These are phyloP conservation scores for Muscina levida DNA, from an alignment of 2,888 invertebrate genomes.

Conservation along the genomic window DNA sequence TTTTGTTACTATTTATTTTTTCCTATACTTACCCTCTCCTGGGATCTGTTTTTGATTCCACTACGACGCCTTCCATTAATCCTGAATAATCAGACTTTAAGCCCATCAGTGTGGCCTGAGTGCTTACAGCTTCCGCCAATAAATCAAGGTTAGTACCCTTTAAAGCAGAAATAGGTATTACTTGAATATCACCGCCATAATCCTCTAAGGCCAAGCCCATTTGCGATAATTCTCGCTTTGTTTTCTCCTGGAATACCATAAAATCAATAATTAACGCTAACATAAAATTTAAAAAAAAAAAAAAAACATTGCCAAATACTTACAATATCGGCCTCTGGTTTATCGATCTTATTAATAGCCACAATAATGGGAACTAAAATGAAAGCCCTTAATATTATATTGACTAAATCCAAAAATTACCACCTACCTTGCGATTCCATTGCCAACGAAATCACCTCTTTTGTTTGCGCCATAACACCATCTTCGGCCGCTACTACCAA, in stretches of 20 bases:
- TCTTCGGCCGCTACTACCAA: constrained; percentile 99
- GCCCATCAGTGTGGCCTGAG: constrained; percentile 93
- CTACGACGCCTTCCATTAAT: constrained; percentile 91
- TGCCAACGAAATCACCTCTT: constrained; percentile 94
- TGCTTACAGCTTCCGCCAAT: constrained; percentile 90
- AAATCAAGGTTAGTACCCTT: constrained; percentile 88
- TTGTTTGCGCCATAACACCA: constrained; percentile 98
- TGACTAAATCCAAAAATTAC: too few relatives aligned
- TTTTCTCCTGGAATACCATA: constrained; percentile 82
- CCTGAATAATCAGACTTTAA: constrained; percentile 91
- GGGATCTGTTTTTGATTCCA: constrained; percentile 89
- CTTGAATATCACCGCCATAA: constrained; percentile 94
- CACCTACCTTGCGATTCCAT: constrained; percentile 85
- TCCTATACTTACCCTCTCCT: constrained; percentile 83
- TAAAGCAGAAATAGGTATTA: constrained; percentile 94
- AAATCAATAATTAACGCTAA: background rate
- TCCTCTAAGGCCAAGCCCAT: constrained; percentile 92
- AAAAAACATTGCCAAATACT: constrained; percentile 75
- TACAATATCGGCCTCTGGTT: constrained; percentile 93
- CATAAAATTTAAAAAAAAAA: background rate
- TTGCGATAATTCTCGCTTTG: constrained; percentile 87
- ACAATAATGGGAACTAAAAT: constrained; percentile 94
- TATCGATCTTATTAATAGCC: constrained; percentile 99
- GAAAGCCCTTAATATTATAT: constrained; percentile 31
- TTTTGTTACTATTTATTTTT: too few relatives aligned